Evolutionary conservation across 2,888 invertebrate species (phyloP).

Genomic region (Diarsia brunnea): DNA sequence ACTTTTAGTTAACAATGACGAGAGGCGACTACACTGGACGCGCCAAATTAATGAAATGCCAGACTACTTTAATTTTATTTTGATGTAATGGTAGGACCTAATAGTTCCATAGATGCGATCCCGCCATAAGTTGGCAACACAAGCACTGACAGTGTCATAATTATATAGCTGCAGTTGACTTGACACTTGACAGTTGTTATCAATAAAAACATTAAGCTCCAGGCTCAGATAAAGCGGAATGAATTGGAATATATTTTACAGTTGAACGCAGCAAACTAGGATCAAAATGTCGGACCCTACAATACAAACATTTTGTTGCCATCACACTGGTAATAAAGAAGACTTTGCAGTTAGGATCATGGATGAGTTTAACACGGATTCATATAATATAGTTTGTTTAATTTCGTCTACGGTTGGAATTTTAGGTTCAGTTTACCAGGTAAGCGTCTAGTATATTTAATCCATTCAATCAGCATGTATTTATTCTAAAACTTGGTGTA

Average conservation of each 20-base stretch:
- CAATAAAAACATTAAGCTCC: constrained; percentile 41
- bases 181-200: constrained; percentile 31
- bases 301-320: constrained; percentile 95
- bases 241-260: constrained; percentile 13
- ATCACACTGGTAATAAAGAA: constrained; percentile 92
- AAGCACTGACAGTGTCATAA: too few species aligned
- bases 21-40: too few species aligned
- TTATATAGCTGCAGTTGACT: too few species aligned
- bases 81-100: not conserved
- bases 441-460: constrained; percentile 72
- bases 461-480: not conserved
- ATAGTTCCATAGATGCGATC: not conserved
- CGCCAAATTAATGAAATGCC: too few species aligned
- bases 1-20: too few species aligned
- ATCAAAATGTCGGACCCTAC: constrained; percentile 93
- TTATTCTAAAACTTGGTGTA: not conserved
- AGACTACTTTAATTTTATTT: not conserved
- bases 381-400: constrained; percentile 94
- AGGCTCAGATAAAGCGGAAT: not conserved
- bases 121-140: not conserved
- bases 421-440: constrained; percentile 94
- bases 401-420: constrained; percentile 94
- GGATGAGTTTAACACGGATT: constrained; percentile 93
- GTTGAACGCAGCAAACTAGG: not conserved
- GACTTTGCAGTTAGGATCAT: constrained; percentile 92